Percentiles rank a stretch among this genome's conserved stretches.
These are phyloP conservation scores for Cryptus armator DNA, from an alignment of 2,888 invertebrate species.

Conservation along the genomic window DNA sequence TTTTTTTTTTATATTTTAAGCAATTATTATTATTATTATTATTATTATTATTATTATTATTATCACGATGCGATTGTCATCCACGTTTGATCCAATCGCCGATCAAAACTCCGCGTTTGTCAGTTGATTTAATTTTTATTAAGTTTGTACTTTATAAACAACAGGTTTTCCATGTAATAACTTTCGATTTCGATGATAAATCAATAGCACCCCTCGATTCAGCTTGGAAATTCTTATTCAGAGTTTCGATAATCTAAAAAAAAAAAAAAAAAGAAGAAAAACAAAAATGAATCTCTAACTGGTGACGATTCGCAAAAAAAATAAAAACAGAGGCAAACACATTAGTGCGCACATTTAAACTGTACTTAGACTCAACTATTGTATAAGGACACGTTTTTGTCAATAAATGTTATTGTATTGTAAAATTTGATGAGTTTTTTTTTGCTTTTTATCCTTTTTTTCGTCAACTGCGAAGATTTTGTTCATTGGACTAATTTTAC, in stretches of 20 bases:
- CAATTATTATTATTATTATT: constrained; percentile 56
- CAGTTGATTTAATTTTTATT: constrained; percentile 79
- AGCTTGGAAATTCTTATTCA: constrained; percentile 11
- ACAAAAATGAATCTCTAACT: not conserved
- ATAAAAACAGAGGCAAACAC: constrained; percentile 36
- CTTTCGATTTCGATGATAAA: constrained; percentile 30
- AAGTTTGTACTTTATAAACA: constrained; percentile 71
- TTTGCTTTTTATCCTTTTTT: not conserved
- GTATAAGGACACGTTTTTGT: constrained; percentile 75
- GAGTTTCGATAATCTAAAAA: constrained; percentile 3
- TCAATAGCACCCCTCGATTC: constrained; percentile 26
- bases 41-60: constrained; percentile 54
- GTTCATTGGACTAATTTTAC: not conserved
- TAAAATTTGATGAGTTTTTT: constrained; percentile 16
- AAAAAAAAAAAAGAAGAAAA: not conserved
- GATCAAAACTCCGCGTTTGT: constrained; percentile 78
- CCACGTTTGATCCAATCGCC: constrained; percentile 56
- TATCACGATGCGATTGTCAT: constrained; percentile 46
- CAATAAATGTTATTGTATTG: constrained; percentile 80
- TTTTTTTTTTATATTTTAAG: constrained; percentile 49
- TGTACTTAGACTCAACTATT: constrained; percentile 75
- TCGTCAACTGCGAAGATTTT: not conserved
- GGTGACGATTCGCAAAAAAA: not conserved
- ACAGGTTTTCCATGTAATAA: constrained; percentile 1
- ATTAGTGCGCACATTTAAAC: constrained; percentile 43